Evolutionary conservation across 1,140 invertebrate species (phyloP), one percentile per base, ranked within the genome.

Genomic region (Cydia amplana): DNA sequence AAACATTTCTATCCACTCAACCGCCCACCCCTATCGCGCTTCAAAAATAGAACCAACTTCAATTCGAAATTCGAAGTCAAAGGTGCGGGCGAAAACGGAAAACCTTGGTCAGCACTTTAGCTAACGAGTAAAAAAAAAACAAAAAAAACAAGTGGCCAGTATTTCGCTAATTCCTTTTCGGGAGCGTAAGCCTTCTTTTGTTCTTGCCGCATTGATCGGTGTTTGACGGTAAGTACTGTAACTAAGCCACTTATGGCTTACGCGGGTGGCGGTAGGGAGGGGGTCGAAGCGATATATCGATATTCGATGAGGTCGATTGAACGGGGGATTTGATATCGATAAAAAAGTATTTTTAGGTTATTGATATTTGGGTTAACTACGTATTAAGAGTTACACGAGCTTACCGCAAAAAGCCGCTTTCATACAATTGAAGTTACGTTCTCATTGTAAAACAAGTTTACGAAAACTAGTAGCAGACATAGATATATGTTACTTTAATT

Each of bases 201-300:
- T 87, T 85, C 85, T 83, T 84, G 4, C 84, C 85, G 83, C 84
- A 87, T 87, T 79, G 80, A 79, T 82, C 81, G 79, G 78, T 83
- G 78, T 85, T 85, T 85, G 83, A 77, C 83, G 79, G 82, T 75
- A 79, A 79, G 80, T 77, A 80, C 76, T 81, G 81, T 87, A 87
- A 87, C 85, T 87, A 87, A 87, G 85, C 83, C 84, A 87, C 85
- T 87, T 85, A 87, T 73, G 84, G 83, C 79, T 83, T 81, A 79
- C 77, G 63, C 73, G 63, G 77, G 63, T 51, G 72, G 28, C 18
- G 18, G 28, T 82, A 80, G 81, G 74, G 80, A 60, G 78, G 81
- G 73, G 74, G 16, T 36, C 10, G 64, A 36, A 16, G 25, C 25
- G n/a, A n/a, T n/a, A n/a, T n/a, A n/a, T n/a, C n/a, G n/a, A n/a